Base-by-base conservation (phyloP, 2,113 vertebrate species). In the Hydrochoerus hydrochaeris region DNA sequence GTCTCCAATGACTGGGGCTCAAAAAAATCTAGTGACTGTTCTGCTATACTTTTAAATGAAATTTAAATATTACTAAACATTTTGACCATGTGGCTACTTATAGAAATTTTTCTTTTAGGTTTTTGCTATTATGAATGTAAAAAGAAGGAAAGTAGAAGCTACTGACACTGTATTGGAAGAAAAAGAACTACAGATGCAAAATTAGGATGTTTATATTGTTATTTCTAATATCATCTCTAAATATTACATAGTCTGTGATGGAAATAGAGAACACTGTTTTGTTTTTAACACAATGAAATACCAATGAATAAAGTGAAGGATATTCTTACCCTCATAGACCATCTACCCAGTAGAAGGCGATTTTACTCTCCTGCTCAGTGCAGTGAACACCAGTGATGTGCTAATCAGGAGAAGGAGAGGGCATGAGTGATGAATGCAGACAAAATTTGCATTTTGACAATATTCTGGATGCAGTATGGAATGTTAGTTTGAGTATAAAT, bases 91-190 rank as follows among this genome's bases (percentile, higher is more conserved):
- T 97, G 60, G 49, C 93, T 94, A 88, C 69, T 94, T 94, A 96
- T 96, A 54, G 5, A 17, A 96, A 97, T 46, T 35, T n/a, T 60
- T 49, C 32, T 7, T 52, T 17, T 86, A 26, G 7, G 13, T 92
- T 95, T 96, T 96, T 95, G 93, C 95, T 97, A 95, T 98, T 97
- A 96, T 95, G 49, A 88, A 69, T 35, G 14, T 6, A 89, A 91
- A 58, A 96, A 93, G 32, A 92, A 93, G 97, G 91, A 98, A 98
- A 97, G 60, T 75, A 91, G 78, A 80, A 87, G 90, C 19, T 97
- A 41, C 87, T 93, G n/a, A 46, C 30, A 30, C 73, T 14, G 12
- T 17, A 46, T 49, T 49, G 26, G 38, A 44, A 24, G 41, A 41
- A 41, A 44, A 44, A 73, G 3, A 78, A 78, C 14, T 11, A 44